phyloP scores from a whole-genome alignment of 2,113 vertebrate genomes.

The Thermophis baileyi region DNA sequence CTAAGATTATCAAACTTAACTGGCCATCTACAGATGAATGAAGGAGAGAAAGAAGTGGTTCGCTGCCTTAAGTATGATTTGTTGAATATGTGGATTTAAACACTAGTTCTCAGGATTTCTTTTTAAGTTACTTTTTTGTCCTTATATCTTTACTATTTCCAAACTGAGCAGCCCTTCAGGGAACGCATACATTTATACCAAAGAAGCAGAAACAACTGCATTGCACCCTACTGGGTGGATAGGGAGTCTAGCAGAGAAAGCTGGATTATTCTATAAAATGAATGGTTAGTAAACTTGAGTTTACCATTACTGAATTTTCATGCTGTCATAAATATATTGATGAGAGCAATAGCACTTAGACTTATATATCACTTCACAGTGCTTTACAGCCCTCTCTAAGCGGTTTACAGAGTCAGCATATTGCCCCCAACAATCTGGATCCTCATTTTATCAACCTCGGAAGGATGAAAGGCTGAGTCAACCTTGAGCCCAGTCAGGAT shows the following conservation, averaged over 20 bases:
- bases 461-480: too few relatives aligned
- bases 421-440: too few relatives aligned
- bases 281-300: too few relatives aligned
- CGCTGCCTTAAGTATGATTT: neutral
- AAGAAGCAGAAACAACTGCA: neutral
- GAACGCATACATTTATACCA: neutral
- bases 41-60: neutral
- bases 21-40: neutral
- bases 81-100: neutral
- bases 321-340: too few relatives aligned
- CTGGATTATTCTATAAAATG: neutral
- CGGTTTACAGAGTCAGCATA: too few relatives aligned
- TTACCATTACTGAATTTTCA: too few relatives aligned
- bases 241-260: neutral
- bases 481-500: too few relatives aligned
- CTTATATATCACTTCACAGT: too few relatives aligned
- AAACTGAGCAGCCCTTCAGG: neutral
- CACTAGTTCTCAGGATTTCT: neutral
- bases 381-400: too few relatives aligned
- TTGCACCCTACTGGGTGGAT: neutral
- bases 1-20: neutral
- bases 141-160: neutral
- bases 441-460: too few relatives aligned
- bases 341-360: too few relatives aligned
- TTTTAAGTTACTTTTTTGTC: neutral